Evolutionary conservation across 2,797 vertebrate species (phyloP).

Genomic region (Phrynocephalus guinanensis): DNA sequence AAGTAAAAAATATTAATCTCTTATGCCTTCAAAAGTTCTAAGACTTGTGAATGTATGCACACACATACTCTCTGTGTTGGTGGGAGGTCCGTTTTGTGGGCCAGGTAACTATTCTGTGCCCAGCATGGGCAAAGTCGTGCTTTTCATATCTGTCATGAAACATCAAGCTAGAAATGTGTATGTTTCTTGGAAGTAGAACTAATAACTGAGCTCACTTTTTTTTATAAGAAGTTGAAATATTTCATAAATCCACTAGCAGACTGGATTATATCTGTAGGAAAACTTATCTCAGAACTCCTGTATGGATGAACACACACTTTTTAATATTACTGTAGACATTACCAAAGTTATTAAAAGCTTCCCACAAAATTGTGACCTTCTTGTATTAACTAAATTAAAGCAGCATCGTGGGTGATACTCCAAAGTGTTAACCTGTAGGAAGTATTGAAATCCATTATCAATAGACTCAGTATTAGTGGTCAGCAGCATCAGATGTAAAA

Average conservation of each 20-base stretch:
- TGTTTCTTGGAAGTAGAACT: slow-evolving; percentile 59
- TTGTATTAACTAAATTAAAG: slow-evolving; percentile 78
- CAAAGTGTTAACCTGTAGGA: slow-evolving; percentile 81
- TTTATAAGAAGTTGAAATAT: slow-evolving; percentile 58
- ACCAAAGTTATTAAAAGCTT: slow-evolving; percentile 74
- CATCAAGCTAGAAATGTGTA: slow-evolving; percentile 51
- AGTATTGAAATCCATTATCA: slow-evolving; percentile 87
- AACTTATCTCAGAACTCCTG: slow-evolving; percentile 55
- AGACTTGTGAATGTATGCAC: neutral
- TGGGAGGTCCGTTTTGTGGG: slow-evolving; percentile 42
- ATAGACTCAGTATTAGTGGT: slow-evolving; percentile 84
- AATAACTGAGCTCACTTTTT: slow-evolving; percentile 59
- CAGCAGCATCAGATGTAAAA: slow-evolving; percentile 87
- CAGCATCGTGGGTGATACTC: slow-evolving; percentile 59
- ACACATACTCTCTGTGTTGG: slow-evolving; percentile 22
- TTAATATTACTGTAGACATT: slow-evolving; percentile 63
- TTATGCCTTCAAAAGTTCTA: slow-evolving; percentile 29
- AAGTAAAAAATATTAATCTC: slow-evolving; percentile 52
- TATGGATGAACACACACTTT: slow-evolving; percentile 52
- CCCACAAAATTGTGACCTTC: slow-evolving; percentile 70
- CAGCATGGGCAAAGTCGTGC: slow-evolving; percentile 56
- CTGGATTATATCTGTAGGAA: slow-evolving; percentile 47
- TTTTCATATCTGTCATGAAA: slow-evolving; percentile 58
- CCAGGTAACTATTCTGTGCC: slow-evolving; percentile 57
- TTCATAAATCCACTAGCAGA: slow-evolving; percentile 52